Evolutionary conservation across 2,888 invertebrate genomes (phyloP), one percentile per base, ranked within the genome.

Genomic region (Lepidochrysops patricia): DNA sequence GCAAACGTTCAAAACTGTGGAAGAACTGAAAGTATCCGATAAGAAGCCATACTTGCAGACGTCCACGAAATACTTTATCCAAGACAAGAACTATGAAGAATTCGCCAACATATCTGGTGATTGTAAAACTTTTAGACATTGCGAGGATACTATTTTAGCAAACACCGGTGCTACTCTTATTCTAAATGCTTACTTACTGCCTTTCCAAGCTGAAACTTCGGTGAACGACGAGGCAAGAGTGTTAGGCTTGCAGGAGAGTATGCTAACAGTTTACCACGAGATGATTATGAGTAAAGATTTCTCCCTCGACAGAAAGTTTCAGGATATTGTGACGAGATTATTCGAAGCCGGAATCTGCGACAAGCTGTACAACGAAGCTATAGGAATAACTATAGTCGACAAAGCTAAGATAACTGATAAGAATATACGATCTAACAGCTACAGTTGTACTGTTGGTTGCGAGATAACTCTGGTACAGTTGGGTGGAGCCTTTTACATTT

Each of bases 331-430:
- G 4, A 34, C 58, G 23, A 70, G 75, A n/a, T 66, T 88, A 0
- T 78, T 76, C 61, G 85, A 87, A 65, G 74, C 77, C n/a, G 87
- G 86, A 6, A 80, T 88, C 25, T 75, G 77, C 15, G 60, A 72
- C 0, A 74, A 71, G 35, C 65, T 84, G n/a, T 82, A 74, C 19
- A 63, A 60, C 4, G 78, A 82, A 60, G 74, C 77, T 1, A 71
- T 88, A 23, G 87, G 88, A 7, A 67, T 80, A 6, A 70, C 73
- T 0, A 66, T 71, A 2, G 66, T 76, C 2, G 72, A 72, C 4
- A 81, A 75, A 67, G 76, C 83, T 1, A 63, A 67, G 1, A 73
- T 63, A 37, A 76, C 71, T 1, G 71, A 67, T 29, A 68, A 72
- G 43, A 84, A 80, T 60, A 75, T 77, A 26, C 58, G 77, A 57